These are phyloP conservation scores for Columbina picui DNA, from an alignment of 2,113 vertebrate genomes.

Conservation along the genomic window DNA sequence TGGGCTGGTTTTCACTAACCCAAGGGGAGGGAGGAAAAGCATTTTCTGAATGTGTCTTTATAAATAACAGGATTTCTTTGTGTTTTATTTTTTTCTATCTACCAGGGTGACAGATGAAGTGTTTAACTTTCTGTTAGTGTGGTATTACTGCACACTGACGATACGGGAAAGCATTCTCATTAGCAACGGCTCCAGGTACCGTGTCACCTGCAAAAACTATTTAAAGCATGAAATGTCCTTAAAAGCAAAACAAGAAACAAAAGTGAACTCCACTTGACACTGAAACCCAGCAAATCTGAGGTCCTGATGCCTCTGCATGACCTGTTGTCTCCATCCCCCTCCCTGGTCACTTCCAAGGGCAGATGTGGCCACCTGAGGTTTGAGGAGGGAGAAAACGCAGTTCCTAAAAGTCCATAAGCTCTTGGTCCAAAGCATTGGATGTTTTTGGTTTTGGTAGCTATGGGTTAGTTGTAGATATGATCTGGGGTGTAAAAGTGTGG, in stretches of 20 bases:
- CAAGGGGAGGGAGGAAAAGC: neutral
- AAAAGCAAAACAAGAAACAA: neutral
- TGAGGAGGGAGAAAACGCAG: neutral
- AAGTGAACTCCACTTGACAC: neutral
- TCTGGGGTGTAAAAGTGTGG: neutral
- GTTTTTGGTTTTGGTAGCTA: neutral
- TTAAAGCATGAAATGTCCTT: neutral
- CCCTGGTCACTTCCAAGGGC: neutral
- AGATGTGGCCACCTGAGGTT: neutral
- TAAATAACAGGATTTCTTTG: neutral
- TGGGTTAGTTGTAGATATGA: neutral
- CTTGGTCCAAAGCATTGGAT: neutral
- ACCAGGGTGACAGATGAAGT: slow-evolving; percentile 94
- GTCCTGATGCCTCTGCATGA: neutral
- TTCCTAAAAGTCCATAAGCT: neutral
- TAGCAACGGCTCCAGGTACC: slow-evolving; percentile 94
- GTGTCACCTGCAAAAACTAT: neutral
- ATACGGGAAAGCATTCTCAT: slow-evolving; percentile 97
- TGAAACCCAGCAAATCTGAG: neutral
- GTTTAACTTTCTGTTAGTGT: slow-evolving; percentile 96
- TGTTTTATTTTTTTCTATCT: neutral
- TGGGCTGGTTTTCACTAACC: neutral
- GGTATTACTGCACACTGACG: slow-evolving; percentile 97
- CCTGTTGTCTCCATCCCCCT: neutral
- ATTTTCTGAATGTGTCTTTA: neutral